These are phyloP conservation scores for Calidris pygmaea DNA, from an alignment of 2,113 vertebrate genomes.

Conservation along the genomic window DNA sequence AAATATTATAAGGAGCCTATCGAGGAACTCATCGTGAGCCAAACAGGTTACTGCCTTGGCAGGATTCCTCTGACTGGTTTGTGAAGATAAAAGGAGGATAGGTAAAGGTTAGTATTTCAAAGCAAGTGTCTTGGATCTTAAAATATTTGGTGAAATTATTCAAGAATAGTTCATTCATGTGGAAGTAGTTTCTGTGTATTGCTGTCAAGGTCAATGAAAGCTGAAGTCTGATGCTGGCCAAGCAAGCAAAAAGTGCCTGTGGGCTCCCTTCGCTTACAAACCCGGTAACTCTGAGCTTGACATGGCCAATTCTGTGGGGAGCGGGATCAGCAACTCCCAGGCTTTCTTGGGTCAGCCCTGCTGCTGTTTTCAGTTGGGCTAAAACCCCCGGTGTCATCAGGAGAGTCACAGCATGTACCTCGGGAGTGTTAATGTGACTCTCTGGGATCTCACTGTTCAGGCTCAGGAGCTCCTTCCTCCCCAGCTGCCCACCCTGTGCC, in stretches of 20 bases:
- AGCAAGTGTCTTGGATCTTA: conserved; percentile 16
- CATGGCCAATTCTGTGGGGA: background rate
- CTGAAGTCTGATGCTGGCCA: background rate
- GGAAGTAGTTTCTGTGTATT: conserved; percentile 5
- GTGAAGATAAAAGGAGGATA: conserved; percentile 45
- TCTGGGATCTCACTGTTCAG: background rate
- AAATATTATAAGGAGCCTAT: conserved; percentile 7
- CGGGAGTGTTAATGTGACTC: background rate
- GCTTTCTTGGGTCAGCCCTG: background rate
- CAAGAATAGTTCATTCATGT: conserved; percentile 20
- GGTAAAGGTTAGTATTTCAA: conserved; percentile 54
- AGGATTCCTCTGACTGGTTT: conserved; percentile 29
- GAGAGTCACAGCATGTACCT: background rate
- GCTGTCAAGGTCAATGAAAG: conserved; percentile 43
- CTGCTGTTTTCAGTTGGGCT: background rate
- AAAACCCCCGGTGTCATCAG: background rate
- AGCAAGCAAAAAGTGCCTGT: conserved; percentile 18
- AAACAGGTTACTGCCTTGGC: conserved; percentile 47
- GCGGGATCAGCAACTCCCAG: background rate
- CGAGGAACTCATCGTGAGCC: background rate
- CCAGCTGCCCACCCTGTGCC: background rate
- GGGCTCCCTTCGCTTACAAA: background rate
- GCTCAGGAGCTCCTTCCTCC: background rate
- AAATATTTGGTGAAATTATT: conserved; percentile 58
- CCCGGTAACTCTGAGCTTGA: background rate